A percentile compares a stretch with the other conserved stretches of the same genome.
Conservation (phyloP, 2,888 invertebrate genomes). For the Tinea semifulvella region DNA sequence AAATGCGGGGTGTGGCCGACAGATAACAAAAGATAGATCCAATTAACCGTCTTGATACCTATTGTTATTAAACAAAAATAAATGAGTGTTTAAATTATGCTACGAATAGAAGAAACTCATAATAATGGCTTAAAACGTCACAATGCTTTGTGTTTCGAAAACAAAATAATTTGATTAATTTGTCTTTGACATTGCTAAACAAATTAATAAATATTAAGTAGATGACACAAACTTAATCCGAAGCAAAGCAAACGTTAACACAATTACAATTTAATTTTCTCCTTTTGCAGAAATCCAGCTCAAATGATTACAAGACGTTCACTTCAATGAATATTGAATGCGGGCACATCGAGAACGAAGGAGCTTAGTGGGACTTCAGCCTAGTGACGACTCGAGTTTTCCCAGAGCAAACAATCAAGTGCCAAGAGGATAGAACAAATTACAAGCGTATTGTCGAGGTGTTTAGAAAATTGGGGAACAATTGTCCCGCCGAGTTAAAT, state of each 20-base stretch:
- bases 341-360: slow-evolving; percentile 34
- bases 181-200: too few relatives aligned
- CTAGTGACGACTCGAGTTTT: slow-evolving; percentile 43
- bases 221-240: neutral
- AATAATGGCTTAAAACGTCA: too few relatives aligned
- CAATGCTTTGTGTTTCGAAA: too few relatives aligned
- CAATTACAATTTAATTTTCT: slow-evolving; percentile 37
- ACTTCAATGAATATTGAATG: slow-evolving; percentile 52
- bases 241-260: slow-evolving; percentile 30
- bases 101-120: too few relatives aligned
- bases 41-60: slow-evolving; percentile 40
- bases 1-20: slow-evolving; percentile 59
- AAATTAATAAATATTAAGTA: too few relatives aligned
- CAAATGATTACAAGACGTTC: slow-evolving; percentile 43
- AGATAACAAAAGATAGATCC: slow-evolving; percentile 53
- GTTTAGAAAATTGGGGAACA: slow-evolving; percentile 62
- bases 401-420: slow-evolving; percentile 50
- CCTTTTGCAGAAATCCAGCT: slow-evolving; percentile 33
- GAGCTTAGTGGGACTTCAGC: slow-evolving; percentile 17
- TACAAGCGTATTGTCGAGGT: slow-evolving; percentile 52
- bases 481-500: slow-evolving; percentile 55
- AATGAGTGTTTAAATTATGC: neutral
- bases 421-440: slow-evolving; percentile 52
- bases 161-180: too few relatives aligned
- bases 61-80: neutral